phyloP scores from a whole-genome alignment of 2,797 vertebrate genomes.

The Tolypeutes matacus region DNA sequence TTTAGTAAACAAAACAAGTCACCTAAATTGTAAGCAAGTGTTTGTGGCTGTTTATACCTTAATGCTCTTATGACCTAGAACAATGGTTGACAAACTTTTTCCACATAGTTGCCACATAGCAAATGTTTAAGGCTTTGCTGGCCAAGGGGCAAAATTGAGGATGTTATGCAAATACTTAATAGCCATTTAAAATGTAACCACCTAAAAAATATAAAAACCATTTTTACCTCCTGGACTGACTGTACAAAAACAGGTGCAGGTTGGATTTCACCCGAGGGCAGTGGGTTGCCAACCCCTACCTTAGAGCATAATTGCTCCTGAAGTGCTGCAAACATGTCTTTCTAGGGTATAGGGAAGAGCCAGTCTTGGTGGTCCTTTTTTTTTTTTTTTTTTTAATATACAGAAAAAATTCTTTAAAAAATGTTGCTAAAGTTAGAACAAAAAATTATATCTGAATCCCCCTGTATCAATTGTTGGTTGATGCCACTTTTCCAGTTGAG shows the following conservation, averaged over 20 bases:
- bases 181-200: background rate
- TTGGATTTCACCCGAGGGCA: background rate
- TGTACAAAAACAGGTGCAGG: background rate
- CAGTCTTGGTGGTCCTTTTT: background rate
- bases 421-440: background rate
- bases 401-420: slow-evolving; percentile 7
- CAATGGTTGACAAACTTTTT: background rate
- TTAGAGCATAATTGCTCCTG: background rate
- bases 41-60: background rate
- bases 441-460: background rate
- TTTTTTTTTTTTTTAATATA: background rate
- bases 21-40: background rate
- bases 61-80: background rate
- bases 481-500: background rate
- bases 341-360: background rate
- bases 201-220: slow-evolving; percentile 14
- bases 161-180: background rate
- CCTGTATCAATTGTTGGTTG: background rate
- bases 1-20: slow-evolving; percentile 21
- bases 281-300: background rate
- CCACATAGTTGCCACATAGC: background rate
- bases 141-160: background rate
- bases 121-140: slow-evolving; percentile 33
- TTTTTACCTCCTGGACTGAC: background rate
- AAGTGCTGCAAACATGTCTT: background rate